Base-by-base conservation (phyloP, 2,113 vertebrate genomes). In the Otolemur garnettii region DNA sequence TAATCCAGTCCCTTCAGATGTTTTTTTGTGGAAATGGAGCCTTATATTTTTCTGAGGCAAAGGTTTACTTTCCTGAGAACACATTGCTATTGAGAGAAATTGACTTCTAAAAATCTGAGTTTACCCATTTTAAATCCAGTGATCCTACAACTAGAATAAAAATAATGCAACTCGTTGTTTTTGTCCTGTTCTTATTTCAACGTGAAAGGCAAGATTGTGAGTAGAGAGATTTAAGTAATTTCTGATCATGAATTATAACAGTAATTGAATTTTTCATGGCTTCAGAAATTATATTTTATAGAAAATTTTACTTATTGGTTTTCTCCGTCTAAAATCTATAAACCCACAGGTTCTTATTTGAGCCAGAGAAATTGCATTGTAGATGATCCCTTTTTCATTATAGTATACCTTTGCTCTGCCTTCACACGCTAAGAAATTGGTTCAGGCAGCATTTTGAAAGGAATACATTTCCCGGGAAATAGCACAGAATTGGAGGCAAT, bases 341-440 rank as follows among this genome's bases (percentile, higher is more conserved):
- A 95, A 83, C 90, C 74, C 71, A 89, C 86, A 90, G 55, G 42
- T 72, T 87, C 91, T 96, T 94, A 5, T 95, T 94, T 68, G 80
- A 87, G 28, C 30, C 62, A 87, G 87, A 96, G 83, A 95, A 96
- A 94, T 64, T 93, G 64, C 94, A 45, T 86, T 95, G 59, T 62
- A 81, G 87, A 93, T 93, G 79, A 96, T 96, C 9, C 79, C 68
- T 96, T 97, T 97, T 96, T 98, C 95, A 94, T 97, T 91, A 96
- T 2, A 57, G 59, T 66, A 87, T 95, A 93, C 57, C 19, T 96
- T 93, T 95, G 42, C 87, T 84, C 69, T 92, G 71, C 59, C 75
- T 96, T 90, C 87, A 93, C n/a, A 94, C 90, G 80, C 93, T 91
- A 78, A 95, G 80, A 90, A 95, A 93, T 96, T 68, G 90, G 86